Percentiles rank a stretch among this genome's conserved stretches.
Conservation (phyloP, 2,113 vertebrate species). For the Puma concolor region DNA sequence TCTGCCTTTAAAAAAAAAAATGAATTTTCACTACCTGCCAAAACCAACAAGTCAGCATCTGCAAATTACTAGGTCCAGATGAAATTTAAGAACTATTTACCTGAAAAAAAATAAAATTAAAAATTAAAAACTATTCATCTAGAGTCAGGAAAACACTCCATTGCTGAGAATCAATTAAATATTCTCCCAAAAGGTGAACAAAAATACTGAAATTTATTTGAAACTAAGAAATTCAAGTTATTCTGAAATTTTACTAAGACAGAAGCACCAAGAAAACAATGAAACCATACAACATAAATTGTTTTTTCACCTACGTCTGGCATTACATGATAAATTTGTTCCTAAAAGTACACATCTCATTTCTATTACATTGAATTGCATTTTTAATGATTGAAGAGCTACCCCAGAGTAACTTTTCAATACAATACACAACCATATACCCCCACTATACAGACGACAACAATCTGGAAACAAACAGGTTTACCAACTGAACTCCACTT, state of each 20-base stretch:
- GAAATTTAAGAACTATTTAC: neutral
- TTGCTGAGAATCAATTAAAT: neutral
- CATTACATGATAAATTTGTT: neutral
- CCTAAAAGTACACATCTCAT: neutral
- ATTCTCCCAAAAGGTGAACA: neutral
- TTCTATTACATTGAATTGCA: neutral
- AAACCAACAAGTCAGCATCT: neutral
- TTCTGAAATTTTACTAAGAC: neutral
- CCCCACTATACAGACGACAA: neutral
- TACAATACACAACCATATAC: neutral
- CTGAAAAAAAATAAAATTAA: no score
- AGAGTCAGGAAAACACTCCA: neutral
- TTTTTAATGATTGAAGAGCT: neutral
- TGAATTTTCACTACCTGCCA: neutral
- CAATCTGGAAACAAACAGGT: neutral
- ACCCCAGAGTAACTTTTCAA: neutral
- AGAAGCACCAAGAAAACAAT: neutral
- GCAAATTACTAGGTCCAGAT: neutral
- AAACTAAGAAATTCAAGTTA: neutral
- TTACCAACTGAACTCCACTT: neutral
- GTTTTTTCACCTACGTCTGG: neutral
- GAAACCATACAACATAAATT: neutral
- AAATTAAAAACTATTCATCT: neutral
- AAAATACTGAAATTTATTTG: neutral
- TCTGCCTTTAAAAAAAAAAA: neutral